phyloP scores from a whole-genome alignment of 2,888 invertebrate species.

The Diloba caeruleocephala region DNA sequence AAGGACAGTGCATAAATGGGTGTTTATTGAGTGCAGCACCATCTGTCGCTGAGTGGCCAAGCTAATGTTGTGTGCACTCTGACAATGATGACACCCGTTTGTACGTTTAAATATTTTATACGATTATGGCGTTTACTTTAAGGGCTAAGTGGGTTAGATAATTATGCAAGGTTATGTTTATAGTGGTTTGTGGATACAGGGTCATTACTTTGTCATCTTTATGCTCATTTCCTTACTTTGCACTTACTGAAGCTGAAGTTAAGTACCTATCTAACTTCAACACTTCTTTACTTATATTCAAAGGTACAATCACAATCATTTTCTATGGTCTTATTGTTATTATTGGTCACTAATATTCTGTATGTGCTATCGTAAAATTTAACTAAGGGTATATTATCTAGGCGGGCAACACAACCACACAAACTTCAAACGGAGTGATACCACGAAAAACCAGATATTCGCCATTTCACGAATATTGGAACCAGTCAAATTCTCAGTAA shows the following conservation, averaged over 20 bases:
- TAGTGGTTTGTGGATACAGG: constrained; percentile 3
- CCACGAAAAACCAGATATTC: too few species aligned
- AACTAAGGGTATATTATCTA: too few species aligned
- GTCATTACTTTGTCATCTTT: constrained; percentile 1
- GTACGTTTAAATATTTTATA: constrained; percentile 30
- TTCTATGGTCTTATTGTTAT: too few species aligned
- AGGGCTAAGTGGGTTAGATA: constrained; percentile 23
- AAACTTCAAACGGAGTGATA: too few species aligned
- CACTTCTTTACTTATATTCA: too few species aligned
- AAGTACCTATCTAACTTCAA: not conserved
- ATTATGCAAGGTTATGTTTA: constrained; percentile 16
- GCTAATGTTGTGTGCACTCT: constrained; percentile 38
- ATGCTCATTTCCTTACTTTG: not conserved
- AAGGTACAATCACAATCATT: too few species aligned
- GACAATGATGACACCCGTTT: constrained; percentile 44
- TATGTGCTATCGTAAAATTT: too few species aligned
- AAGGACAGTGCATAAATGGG: constrained; percentile 29
- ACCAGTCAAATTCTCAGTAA: not conserved
- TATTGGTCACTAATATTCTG: too few species aligned
- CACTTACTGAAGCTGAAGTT: not conserved
- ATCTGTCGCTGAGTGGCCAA: constrained; percentile 45
- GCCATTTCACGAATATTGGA: too few species aligned
- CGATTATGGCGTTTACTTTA: constrained; percentile 20
- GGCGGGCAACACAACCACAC: too few species aligned
- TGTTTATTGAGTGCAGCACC: constrained; percentile 46